phyloP scores from a whole-genome alignment of 92 coral and sea anemone genomes.

The Actinostola sp. region DNA sequence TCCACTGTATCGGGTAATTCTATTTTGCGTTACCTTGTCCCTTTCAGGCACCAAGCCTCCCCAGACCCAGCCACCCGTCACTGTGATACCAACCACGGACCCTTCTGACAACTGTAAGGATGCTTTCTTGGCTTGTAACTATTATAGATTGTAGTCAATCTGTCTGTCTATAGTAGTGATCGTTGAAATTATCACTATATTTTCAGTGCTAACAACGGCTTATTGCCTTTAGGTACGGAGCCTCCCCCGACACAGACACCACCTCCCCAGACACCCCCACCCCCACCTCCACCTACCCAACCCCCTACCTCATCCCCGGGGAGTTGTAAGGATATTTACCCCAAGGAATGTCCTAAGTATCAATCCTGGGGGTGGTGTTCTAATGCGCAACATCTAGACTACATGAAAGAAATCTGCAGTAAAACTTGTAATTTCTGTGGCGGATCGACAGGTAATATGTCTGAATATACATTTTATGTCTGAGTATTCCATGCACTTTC shows the following conservation, averaged over 20 bases:
- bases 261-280: conserved; percentile 22
- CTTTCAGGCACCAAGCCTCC: conserved; percentile 38
- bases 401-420: conserved; percentile 65
- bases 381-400: conserved; percentile 40
- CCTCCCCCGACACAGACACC: conserved; percentile 18
- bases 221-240: conserved; percentile 28
- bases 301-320: conserved; percentile 57
- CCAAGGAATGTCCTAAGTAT: conserved; percentile 60
- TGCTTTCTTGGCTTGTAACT: background rate
- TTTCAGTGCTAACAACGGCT: background rate
- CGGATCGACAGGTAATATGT: conserved; percentile 20
- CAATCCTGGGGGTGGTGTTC: conserved; percentile 68
- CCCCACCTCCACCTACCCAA: conserved; percentile 47
- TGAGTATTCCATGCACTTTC: no score
- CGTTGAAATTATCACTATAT: no score
- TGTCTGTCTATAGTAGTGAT: no score
- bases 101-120: conserved; percentile 25
- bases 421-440: conserved; percentile 71
- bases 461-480: no score
- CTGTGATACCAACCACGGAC: conserved; percentile 23
- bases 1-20: no score
- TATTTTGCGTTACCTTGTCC: background rate
- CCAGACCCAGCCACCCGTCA: conserved; percentile 43
- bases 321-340: conserved; percentile 66
- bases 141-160: no score